Evolutionary conservation across 2,113 vertebrate genomes (phyloP).

Genomic region (Toxostoma redivivum): DNA sequence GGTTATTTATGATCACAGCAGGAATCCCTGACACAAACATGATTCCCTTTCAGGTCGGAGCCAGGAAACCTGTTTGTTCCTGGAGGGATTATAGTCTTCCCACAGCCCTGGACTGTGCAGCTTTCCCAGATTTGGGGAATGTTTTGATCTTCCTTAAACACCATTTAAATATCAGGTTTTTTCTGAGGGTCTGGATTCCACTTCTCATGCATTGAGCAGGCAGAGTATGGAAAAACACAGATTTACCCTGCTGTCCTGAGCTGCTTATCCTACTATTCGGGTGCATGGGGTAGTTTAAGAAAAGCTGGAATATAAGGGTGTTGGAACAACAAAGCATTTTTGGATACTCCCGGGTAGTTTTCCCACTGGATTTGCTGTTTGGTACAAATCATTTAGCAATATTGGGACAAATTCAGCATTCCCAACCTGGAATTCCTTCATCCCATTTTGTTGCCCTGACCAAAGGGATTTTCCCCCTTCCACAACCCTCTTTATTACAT

Average conservation of each 20-base stretch:
- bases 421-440: background rate
- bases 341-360: accelerated
- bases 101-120: background rate
- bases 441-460: background rate
- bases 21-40: background rate
- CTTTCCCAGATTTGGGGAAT: background rate
- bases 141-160: background rate
- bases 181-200: background rate
- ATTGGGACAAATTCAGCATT: background rate
- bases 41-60: background rate
- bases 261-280: background rate
- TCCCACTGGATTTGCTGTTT: background rate
- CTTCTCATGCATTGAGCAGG: background rate
- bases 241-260: background rate
- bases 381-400: background rate
- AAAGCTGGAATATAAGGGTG: background rate
- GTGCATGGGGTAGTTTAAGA: accelerated
- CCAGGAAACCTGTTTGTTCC: background rate
- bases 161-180: background rate
- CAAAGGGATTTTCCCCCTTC: background rate
- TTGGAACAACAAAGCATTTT: background rate
- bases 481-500: accelerated
- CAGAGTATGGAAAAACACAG: background rate
- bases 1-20: background rate
- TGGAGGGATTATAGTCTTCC: background rate